Conservation (phyloP, 2,113 vertebrate genomes). For the Thomomys bottae region DNA sequence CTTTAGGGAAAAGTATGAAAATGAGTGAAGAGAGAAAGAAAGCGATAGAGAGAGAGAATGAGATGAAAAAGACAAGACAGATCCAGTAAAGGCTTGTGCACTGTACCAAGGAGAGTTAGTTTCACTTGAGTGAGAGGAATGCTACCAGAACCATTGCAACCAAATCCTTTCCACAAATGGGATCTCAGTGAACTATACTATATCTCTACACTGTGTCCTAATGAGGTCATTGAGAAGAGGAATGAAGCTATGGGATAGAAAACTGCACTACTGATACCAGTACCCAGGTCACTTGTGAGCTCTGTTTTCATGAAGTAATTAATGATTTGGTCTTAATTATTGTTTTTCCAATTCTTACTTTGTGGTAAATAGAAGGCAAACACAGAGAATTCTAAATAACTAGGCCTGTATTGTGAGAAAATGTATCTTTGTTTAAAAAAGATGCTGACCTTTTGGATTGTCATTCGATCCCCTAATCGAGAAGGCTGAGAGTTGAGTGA, state of each 20-base stretch:
- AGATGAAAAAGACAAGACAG: background rate
- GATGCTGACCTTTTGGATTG: background rate
- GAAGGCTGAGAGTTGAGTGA: background rate
- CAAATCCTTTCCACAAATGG: background rate
- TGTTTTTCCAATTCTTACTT: background rate
- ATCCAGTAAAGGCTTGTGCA: background rate
- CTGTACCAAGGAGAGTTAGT: background rate
- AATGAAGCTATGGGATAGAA: background rate
- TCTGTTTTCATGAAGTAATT: background rate
- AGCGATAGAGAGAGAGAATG: background rate
- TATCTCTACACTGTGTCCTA: background rate
- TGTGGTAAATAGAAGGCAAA: background rate
- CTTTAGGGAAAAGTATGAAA: conserved; percentile 7
- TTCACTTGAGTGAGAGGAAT: background rate
- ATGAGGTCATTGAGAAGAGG: background rate
- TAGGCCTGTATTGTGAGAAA: background rate
- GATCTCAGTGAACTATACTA: background rate
- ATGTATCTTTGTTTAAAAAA: background rate
- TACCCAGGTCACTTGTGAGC: background rate
- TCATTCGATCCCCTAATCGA: background rate
- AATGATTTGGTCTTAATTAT: background rate
- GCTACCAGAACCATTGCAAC: background rate
- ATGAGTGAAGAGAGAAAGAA: background rate
- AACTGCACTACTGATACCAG: background rate
- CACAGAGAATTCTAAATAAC: background rate